Percentiles rank a stretch among this genome's conserved stretches.
phyloP scores from a whole-genome alignment of 2,888 invertebrate genomes.

The Blera fallax region DNA sequence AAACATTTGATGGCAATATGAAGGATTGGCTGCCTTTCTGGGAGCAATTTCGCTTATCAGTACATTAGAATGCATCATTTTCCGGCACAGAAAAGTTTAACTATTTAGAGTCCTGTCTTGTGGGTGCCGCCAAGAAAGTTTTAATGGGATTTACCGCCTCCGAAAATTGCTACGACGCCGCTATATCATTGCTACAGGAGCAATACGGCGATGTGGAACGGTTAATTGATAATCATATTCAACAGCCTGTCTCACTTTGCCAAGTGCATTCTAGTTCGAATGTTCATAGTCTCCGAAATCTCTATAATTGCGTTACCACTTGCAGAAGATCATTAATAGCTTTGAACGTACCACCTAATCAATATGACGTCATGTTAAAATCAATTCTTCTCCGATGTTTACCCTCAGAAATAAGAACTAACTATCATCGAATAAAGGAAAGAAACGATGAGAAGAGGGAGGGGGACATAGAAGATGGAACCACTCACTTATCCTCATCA shows the following conservation, averaged over 20 bases:
- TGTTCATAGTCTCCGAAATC: background rate
- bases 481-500: background rate
- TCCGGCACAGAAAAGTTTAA: no score
- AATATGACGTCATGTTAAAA: constrained; percentile 12
- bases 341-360: constrained; percentile 3
- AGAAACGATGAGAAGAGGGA: background rate
- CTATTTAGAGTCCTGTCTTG: no score
- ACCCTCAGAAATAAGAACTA: background rate
- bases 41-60: no score
- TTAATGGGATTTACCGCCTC: constrained; percentile 1
- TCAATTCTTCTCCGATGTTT: constrained; percentile 9
- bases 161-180: constrained; percentile 3
- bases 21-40: no score
- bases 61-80: no score
- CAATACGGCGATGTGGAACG: constrained; percentile 5
- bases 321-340: constrained; percentile 15
- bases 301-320: background rate
- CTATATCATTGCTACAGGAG: constrained; percentile 5
- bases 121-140: no score
- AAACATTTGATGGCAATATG: no score
- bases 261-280: background rate
- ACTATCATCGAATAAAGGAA: constrained; percentile 14
- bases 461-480: background rate
- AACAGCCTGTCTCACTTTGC: constrained; percentile 18
- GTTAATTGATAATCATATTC: constrained; percentile 9